phyloP scores from a whole-genome alignment of 2,797 vertebrate species.

The Paratrypauchen microcephalus region DNA sequence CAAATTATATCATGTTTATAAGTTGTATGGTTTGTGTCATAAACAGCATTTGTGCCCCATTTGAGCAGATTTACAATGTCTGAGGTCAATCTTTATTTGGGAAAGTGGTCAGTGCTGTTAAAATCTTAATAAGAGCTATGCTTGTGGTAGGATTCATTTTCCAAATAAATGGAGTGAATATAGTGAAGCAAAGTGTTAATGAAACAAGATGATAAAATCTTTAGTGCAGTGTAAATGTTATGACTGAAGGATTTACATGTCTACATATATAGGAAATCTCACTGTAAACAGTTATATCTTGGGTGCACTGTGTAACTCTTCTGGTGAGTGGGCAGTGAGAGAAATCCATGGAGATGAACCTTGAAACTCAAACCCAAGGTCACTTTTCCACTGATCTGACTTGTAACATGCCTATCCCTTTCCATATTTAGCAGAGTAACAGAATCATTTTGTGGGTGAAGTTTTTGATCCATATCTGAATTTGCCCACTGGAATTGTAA shows the following conservation, averaged over 20 bases:
- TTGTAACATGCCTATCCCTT: no score
- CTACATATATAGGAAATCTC: not conserved
- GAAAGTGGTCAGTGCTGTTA: slow-evolving; percentile 50
- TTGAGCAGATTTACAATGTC: slow-evolving; percentile 51
- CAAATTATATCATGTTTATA: slow-evolving; percentile 31
- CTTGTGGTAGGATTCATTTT: slow-evolving; percentile 45
- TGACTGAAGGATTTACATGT: not conserved
- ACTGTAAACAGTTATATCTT: not conserved
- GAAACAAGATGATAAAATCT: slow-evolving; percentile 9
- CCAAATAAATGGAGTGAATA: slow-evolving; percentile 25
- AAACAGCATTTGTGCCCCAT: slow-evolving; percentile 35
- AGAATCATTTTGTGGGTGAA: no score
- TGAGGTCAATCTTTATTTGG: slow-evolving; percentile 62
- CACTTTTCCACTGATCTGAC: no score
- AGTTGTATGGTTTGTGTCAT: slow-evolving; percentile 25
- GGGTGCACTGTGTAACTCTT: not conserved
- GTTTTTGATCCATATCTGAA: no score
- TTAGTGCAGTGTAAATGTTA: not conserved
- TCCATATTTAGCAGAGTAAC: not conserved
- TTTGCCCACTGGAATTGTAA: not conserved
- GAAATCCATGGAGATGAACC: not conserved
- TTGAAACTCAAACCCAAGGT: no score
- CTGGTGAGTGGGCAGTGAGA: not conserved
- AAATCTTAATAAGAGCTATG: slow-evolving; percentile 46
- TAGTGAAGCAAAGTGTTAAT: slow-evolving; percentile 17